Percentiles rank a stretch among this genome's conserved stretches.
phyloP scores from a whole-genome alignment of 2,888 invertebrate genomes.

The Eretmocerus hayati region DNA sequence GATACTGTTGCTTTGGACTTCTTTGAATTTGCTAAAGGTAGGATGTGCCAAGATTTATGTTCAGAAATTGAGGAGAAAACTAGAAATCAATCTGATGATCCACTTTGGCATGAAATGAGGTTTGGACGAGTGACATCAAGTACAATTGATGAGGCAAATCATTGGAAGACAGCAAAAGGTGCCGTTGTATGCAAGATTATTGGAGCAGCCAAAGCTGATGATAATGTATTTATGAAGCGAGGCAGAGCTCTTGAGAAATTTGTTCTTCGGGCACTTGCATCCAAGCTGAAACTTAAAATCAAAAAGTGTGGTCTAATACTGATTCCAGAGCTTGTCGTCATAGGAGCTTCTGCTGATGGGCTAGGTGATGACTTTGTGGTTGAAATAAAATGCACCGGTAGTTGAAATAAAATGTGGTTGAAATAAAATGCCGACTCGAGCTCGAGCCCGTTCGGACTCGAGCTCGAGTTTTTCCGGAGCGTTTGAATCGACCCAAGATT shows the following conservation, averaged over 20 bases:
- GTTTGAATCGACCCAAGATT: too few species aligned
- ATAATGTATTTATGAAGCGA: constrained; percentile 2
- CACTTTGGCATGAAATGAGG: constrained; percentile 8
- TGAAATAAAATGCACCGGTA: too few species aligned
- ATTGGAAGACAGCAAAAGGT: constrained; percentile 3
- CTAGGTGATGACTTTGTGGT: too few species aligned
- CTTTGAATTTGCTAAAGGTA: neutral
- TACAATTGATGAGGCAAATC: constrained; percentile 2
- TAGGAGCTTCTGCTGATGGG: too few species aligned
- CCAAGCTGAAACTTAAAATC: neutral
- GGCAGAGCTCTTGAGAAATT: neutral
- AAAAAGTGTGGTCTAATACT: neutral
- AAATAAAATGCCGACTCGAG: too few species aligned
- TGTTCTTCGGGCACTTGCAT: neutral
- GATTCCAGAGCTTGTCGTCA: too few species aligned
- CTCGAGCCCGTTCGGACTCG: too few species aligned
- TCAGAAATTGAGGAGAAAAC: constrained; percentile 1
- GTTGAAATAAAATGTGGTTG: too few species aligned
- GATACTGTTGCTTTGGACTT: constrained; percentile 1
- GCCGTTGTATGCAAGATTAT: constrained; percentile 2
- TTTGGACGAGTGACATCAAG: constrained; percentile 7
- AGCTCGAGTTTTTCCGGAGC: too few species aligned
- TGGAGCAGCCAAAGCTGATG: constrained; percentile 7
- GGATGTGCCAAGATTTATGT: neutral
- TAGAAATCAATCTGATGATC: too few species aligned